Conservation (phyloP, 2,797 vertebrate species). For the Eidolon dupreanum region DNA sequence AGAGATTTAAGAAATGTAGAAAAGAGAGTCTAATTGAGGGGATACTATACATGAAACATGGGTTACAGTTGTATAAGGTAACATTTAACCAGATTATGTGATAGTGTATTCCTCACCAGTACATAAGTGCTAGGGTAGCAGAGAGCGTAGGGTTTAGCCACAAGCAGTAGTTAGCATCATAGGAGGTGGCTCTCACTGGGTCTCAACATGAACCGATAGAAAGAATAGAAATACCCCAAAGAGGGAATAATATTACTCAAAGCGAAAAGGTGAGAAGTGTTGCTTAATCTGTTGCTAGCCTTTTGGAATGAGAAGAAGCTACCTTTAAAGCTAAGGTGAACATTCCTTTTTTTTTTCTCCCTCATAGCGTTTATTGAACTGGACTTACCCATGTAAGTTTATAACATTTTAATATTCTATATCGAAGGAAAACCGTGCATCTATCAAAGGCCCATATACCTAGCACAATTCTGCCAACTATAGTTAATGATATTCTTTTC, state of each 20-base stretch:
- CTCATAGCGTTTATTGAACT: background rate
- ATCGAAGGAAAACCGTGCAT: background rate
- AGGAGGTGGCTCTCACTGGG: no score
- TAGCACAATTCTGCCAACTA: background rate
- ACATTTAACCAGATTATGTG: background rate
- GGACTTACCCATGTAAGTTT: background rate
- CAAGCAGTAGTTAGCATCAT: background rate
- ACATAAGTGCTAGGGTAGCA: background rate
- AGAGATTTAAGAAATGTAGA: background rate
- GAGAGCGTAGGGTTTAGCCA: background rate
- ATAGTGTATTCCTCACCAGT: background rate
- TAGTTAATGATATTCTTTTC: background rate
- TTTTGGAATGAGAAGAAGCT: conserved; percentile 12
- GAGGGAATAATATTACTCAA: background rate
- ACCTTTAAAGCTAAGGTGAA: conserved; percentile 25
- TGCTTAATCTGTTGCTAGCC: background rate
- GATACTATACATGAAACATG: background rate
- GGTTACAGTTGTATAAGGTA: no score
- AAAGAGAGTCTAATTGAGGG: background rate
- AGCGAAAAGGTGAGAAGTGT: background rate
- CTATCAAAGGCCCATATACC: background rate
- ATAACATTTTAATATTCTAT: background rate
- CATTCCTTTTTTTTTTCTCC: background rate
- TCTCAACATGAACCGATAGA: background rate
- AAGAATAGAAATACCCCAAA: background rate